Conservation (phyloP, 2,113 vertebrate genomes). For the Microcebus tavaratra region DNA sequence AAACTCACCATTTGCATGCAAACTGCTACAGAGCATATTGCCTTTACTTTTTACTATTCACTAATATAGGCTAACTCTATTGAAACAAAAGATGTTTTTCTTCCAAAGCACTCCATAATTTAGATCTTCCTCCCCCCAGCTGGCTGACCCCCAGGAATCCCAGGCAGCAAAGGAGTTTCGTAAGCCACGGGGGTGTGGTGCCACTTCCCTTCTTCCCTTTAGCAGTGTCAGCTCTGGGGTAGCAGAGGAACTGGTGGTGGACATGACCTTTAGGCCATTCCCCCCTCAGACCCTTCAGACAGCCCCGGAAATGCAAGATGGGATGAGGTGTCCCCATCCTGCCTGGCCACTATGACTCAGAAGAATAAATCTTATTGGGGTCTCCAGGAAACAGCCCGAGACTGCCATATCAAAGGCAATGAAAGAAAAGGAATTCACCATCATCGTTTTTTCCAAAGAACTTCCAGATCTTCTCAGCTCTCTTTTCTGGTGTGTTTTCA, state of each 20-base stretch:
- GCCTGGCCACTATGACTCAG: not conserved
- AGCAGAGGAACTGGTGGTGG: too few relatives aligned
- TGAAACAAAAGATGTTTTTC: not conserved
- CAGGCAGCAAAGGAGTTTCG: not conserved
- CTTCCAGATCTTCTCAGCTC: constrained; percentile 91
- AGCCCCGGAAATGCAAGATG: not conserved
- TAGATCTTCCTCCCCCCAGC: not conserved
- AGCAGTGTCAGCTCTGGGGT: not conserved
- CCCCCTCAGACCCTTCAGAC: not conserved
- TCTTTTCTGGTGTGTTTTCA: constrained; percentile 91
- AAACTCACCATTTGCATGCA: not conserved
- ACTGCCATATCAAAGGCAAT: not conserved
- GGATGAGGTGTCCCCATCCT: not conserved
- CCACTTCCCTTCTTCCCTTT: too few relatives aligned
- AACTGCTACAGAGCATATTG: not conserved
- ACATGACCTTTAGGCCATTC: not conserved
- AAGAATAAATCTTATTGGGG: not conserved
- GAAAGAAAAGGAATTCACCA: constrained; percentile 81
- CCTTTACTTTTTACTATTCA: not conserved
- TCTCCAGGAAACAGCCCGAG: rapidly evolving
- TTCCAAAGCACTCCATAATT: not conserved
- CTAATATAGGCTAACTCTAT: not conserved
- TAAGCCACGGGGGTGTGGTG: rapidly evolving
- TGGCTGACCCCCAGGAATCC: too few relatives aligned
- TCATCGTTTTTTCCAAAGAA: constrained; percentile 93